Percentiles rank a stretch among this genome's conserved stretches.
These are phyloP conservation scores for Verasper variegatus DNA, from an alignment of 2,113 vertebrate genomes.

Conservation along the genomic window DNA sequence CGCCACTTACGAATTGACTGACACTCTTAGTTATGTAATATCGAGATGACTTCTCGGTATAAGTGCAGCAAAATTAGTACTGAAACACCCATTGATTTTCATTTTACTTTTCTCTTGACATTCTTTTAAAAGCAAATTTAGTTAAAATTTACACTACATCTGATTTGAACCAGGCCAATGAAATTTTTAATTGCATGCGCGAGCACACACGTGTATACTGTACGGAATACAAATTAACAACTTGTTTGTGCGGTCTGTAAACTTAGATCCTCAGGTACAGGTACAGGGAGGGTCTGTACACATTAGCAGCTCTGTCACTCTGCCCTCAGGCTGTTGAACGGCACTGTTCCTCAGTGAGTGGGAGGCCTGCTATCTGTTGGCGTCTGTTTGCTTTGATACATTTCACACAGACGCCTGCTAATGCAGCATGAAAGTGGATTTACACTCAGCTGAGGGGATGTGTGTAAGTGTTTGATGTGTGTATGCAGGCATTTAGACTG, in stretches of 20 bases:
- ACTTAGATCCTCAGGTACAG: background rate
- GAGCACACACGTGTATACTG: background rate
- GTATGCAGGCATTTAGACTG: background rate
- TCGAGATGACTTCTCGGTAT: too few relatives aligned
- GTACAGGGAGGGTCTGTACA: background rate
- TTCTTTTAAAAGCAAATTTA: too few relatives aligned
- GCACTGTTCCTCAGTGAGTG: constrained; percentile 33
- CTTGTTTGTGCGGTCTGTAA: background rate
- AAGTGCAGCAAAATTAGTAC: too few relatives aligned
- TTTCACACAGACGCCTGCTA: constrained; percentile 39
- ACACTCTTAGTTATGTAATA: too few relatives aligned
- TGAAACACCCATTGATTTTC: too few relatives aligned
- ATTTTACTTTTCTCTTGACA: too few relatives aligned
- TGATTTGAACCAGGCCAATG: too few relatives aligned
- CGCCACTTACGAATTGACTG: too few relatives aligned
- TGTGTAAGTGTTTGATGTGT: constrained; percentile 22
- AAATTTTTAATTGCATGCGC: too few relatives aligned
- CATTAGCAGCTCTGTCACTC: constrained; percentile 4
- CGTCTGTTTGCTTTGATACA: constrained; percentile 56
- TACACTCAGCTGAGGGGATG: constrained; percentile 31
- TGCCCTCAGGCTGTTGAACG: constrained; percentile 2
- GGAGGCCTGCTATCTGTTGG: constrained; percentile 33
- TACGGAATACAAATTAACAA: background rate
- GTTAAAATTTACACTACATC: too few relatives aligned
- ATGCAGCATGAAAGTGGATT: constrained; percentile 68